Conservation (phyloP, 2,113 vertebrate species). For the Malaclemys terrapin region DNA sequence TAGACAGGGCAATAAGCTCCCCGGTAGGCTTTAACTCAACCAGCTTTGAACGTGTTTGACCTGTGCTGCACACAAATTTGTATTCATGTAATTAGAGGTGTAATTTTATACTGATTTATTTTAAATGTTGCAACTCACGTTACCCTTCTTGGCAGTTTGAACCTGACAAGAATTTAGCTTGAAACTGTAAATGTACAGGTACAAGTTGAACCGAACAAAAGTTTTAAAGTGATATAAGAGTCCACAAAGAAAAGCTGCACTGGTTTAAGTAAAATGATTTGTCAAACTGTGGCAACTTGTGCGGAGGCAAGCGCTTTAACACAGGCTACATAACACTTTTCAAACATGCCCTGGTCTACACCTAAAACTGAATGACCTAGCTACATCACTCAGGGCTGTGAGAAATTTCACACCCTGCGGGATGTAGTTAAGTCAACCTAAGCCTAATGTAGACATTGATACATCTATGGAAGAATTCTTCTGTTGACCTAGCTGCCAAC, state of each 20-base stretch:
- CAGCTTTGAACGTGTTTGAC: too few species aligned
- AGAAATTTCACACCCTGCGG: too few species aligned
- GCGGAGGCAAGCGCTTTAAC: background rate
- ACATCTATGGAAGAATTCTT: background rate
- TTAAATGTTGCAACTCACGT: background rate
- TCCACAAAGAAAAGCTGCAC: background rate
- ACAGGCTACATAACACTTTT: too few species aligned
- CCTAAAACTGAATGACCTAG: too few species aligned
- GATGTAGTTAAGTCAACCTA: too few species aligned
- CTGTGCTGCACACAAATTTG: too few species aligned
- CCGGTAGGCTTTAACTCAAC: background rate
- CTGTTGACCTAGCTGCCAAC: background rate
- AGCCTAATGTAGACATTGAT: too few species aligned
- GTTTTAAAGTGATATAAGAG: background rate
- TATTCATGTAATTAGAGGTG: background rate
- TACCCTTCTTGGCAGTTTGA: accelerated
- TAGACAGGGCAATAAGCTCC: background rate
- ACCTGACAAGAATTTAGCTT: accelerated
- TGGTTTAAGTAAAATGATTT: background rate
- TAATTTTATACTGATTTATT: background rate
- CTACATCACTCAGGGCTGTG: too few species aligned
- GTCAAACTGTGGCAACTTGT: background rate
- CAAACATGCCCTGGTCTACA: too few species aligned
- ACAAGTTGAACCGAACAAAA: background rate
- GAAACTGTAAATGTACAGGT: accelerated